Evolutionary conservation across 2,113 vertebrate genomes (phyloP).

Genomic region (Amia ocellicauda): DNA sequence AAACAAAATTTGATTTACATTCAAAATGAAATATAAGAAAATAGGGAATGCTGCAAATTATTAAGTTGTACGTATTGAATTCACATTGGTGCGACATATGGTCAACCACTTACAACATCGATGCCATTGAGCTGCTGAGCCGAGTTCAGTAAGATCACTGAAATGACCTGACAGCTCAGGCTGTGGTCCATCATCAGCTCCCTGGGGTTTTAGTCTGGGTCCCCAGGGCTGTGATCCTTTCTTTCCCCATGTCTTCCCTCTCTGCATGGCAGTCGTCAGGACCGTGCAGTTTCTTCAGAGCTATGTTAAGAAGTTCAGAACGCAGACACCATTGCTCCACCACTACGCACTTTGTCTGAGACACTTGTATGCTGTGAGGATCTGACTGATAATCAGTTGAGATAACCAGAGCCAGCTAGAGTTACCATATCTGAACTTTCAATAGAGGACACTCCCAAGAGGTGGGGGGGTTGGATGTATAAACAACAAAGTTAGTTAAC

Average conservation of each 20-base stretch:
- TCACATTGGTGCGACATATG: background rate
- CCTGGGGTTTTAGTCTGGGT: constrained; percentile 71
- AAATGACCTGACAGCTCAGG: constrained; percentile 78
- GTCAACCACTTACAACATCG: constrained; percentile 70
- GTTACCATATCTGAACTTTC: no score
- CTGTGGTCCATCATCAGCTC: constrained; percentile 67
- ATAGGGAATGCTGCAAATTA: no score
- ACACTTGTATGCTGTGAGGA: background rate
- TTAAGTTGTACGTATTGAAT: no score
- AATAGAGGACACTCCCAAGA: no score
- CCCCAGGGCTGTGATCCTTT: constrained; percentile 51
- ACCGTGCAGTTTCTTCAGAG: constrained; percentile 71
- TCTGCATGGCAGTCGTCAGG: constrained; percentile 47
- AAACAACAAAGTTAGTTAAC: no score
- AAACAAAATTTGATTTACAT: constrained; percentile 11
- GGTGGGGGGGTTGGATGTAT: no score
- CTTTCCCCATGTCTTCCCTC: constrained; percentile 71
- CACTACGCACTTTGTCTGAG: background rate
- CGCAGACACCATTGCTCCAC: background rate
- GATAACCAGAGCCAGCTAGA: no score
- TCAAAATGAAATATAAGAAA: no score
- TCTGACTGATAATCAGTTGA: background rate
- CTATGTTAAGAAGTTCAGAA: constrained; percentile 48
- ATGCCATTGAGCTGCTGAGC: constrained; percentile 87
- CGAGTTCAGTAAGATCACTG: constrained; percentile 62